Percentiles rank a stretch among this genome's conserved stretches.
Evolutionary conservation across 2,797 vertebrate species (phyloP).

Genomic region (Alauda arvensis): DNA sequence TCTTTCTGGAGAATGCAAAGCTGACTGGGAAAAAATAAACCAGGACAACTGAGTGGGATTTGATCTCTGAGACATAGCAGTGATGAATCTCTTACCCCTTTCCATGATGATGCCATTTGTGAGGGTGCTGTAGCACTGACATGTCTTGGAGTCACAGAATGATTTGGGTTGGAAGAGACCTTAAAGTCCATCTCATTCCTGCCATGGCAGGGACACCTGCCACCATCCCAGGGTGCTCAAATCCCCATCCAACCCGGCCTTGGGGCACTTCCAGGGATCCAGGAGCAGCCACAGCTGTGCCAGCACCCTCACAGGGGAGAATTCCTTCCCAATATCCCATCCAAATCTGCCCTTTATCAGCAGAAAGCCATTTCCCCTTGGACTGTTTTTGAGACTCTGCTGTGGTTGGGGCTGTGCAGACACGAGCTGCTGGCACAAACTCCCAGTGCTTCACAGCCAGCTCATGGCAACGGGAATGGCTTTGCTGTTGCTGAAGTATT

Average conservation of each 20-base stretch:
- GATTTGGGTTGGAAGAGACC: too few species aligned
- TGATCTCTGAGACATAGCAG: background rate
- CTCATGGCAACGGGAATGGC: background rate
- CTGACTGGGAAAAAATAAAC: background rate
- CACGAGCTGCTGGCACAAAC: background rate
- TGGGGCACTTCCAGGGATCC: background rate
- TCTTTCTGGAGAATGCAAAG: background rate
- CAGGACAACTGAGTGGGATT: background rate
- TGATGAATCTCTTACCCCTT: background rate
- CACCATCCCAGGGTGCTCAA: fast-evolving
- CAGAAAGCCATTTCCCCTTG: background rate
- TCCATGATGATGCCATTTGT: background rate
- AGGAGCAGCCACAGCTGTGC: background rate
- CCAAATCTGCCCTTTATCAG: background rate
- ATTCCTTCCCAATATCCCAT: background rate
- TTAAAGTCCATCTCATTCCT: background rate
- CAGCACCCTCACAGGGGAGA: fast-evolving
- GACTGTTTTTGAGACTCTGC: background rate
- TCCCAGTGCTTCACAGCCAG: background rate
- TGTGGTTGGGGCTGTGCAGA: background rate
- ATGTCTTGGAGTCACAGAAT: background rate
- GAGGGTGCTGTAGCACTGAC: too few species aligned
- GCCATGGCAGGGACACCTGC: background rate
- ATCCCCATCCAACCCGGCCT: fast-evolving
- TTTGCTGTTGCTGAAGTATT: background rate